phyloP scores from a whole-genome alignment of 2,888 invertebrate species.

The Syrphus vitripennis region DNA sequence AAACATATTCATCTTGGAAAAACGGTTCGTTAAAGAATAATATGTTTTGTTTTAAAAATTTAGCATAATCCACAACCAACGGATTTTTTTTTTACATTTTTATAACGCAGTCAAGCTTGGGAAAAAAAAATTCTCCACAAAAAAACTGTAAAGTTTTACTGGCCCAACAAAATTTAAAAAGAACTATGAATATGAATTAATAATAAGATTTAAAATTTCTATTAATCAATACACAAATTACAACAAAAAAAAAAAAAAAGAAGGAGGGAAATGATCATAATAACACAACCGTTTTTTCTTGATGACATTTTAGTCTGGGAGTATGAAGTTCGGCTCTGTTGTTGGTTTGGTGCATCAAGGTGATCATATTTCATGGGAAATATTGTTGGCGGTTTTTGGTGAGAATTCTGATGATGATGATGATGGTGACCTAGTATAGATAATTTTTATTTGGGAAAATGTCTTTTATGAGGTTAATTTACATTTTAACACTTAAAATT shows the following conservation, averaged over 20 bases:
- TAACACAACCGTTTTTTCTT: slow-evolving; percentile 25
- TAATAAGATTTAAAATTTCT: slow-evolving; percentile 56
- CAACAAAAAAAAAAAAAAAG: not conserved
- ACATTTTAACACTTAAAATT: slow-evolving; percentile 35
- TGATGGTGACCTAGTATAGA: slow-evolving; percentile 13
- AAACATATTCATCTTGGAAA: not conserved
- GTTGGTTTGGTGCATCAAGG: slow-evolving; percentile 15
- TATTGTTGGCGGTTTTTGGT: slow-evolving; percentile 28
- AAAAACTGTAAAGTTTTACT: slow-evolving; percentile 34
- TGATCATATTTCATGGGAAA: slow-evolving; percentile 62
- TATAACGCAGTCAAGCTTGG: slow-evolving; percentile 26
- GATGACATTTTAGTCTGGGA: slow-evolving; percentile 27
- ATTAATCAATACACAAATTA: not conserved
- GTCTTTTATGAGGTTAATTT: slow-evolving; percentile 23
- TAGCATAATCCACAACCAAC: slow-evolving; percentile 52
- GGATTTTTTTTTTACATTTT: slow-evolving; percentile 3
- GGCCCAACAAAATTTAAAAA: not conserved
- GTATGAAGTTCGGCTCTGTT: not conserved
- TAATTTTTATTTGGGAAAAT: not conserved
- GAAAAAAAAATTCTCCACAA: slow-evolving; percentile 50
- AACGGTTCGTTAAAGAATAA: slow-evolving; percentile 25
- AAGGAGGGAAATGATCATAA: not conserved
- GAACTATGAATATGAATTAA: slow-evolving; percentile 38
- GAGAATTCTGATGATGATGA: not conserved
- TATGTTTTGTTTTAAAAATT: slow-evolving; percentile 44